Conservation (phyloP, 1,140 invertebrate genomes). For the Drosophila chauvacae region DNA sequence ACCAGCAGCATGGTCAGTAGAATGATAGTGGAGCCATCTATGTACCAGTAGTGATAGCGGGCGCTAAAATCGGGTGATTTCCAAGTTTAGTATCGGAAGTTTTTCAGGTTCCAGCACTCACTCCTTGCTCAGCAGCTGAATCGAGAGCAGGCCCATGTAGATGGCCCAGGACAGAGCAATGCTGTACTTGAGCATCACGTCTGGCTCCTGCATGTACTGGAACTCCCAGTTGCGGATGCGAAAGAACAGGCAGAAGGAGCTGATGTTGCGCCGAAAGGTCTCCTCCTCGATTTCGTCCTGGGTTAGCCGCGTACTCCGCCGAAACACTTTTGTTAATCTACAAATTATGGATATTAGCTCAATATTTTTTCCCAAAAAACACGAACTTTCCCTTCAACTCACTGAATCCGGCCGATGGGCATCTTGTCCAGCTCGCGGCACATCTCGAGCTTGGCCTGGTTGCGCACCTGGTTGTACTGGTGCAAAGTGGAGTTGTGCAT, state of each 20-base stretch:
- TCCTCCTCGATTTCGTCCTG: constrained; percentile 82
- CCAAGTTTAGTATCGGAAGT: background rate
- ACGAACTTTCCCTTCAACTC: background rate
- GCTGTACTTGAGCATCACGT: constrained; percentile 84
- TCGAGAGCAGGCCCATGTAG: constrained; percentile 69
- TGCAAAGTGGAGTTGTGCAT: constrained; percentile 83
- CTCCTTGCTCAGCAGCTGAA: constrained; percentile 76
- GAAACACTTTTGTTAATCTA: constrained; percentile 67
- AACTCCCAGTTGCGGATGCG: constrained; percentile 79
- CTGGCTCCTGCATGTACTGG: constrained; percentile 74
- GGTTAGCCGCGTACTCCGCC: constrained; percentile 67
- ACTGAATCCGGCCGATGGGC: constrained; percentile 84
- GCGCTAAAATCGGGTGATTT: constrained; percentile 13
- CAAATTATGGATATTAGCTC: background rate
- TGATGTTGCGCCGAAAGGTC: constrained; percentile 79
- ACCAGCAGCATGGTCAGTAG: constrained; percentile 80
- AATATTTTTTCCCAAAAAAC: too few relatives aligned
- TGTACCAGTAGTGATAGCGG: constrained; percentile 63
- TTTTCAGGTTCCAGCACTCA: constrained; percentile 13
- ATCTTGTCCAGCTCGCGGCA: constrained; percentile 84
- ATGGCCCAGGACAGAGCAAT: constrained; percentile 67
- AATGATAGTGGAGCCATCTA: constrained; percentile 66
- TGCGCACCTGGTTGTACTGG: constrained; percentile 84
- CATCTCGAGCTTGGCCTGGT: constrained; percentile 84
- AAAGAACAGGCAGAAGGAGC: constrained; percentile 76